Base-by-base conservation (phyloP, 2,113 vertebrate species). In the Megalops atlanticus region DNA sequence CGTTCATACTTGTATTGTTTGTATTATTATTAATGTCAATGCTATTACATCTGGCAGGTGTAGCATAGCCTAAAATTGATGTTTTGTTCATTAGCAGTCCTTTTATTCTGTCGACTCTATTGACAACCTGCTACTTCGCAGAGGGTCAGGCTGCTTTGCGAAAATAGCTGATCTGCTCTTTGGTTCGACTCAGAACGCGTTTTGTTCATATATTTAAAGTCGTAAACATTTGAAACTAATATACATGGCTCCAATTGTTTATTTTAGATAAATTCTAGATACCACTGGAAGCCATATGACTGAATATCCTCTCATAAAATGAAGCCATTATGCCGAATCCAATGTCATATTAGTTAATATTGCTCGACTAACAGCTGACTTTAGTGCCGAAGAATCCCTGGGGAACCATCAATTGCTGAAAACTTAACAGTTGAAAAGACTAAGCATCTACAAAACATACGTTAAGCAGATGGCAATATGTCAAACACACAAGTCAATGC, bases 401-500 rank as follows among this genome's bases (percentile, higher is more conserved):
- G 31, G 35, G 38, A 21, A 38, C n/a, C 58, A 10, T 24, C 58
- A 31, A 24, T 27, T 31, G n/a, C 58, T 16, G 43, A 71, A 41
- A 35, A 6, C 27, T n/a, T 69, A 70, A 43, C 39, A 45, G 33
- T 73, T 74, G 24, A 27, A 80, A 74, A 24, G 16, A 31, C 31
- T 64, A 64, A 31, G 58, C 58, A 31, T 64, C 58, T 79, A 45
- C 36, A 54, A 52, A 74, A 54, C 35, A 54, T 10, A 12, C 43
- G 5, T 40, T 68, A 18, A 78, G 54, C 12, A 27, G 24, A 73
- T 38, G 24, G 7, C 41, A 39, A 36, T 21, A 24, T 76, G 33
- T 47, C 36, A 7, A 75, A 40, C 45, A 74, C 47, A 78, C 33
- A 79, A 74, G 35, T 24, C 27, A 68, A 74, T 72, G 41, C 47